Evolutionary conservation across 2,113 vertebrate genomes (phyloP).

Genomic region (Mesembrinibis cayennensis): DNA sequence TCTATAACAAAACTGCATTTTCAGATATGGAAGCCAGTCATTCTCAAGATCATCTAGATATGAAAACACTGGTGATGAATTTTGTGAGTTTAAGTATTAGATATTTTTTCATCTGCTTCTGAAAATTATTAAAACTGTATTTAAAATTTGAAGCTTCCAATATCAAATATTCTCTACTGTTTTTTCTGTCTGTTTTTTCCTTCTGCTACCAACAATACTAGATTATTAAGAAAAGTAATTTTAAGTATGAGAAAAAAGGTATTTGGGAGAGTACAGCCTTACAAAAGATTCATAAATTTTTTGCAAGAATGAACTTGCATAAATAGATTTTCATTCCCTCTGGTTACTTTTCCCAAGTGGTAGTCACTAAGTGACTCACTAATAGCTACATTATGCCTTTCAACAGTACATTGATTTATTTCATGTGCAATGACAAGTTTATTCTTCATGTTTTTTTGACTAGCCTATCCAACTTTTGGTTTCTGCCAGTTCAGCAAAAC

Average conservation of each 20-base stretch:
- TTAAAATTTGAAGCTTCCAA: not conserved
- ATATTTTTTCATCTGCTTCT: not conserved
- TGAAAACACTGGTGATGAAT: not conserved
- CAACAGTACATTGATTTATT: slow-evolving; percentile 19
- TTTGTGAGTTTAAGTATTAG: not conserved
- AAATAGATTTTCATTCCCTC: slow-evolving; percentile 13
- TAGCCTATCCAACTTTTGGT: not conserved
- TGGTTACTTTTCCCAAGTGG: not conserved
- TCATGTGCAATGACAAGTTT: not conserved
- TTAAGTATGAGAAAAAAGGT: not conserved
- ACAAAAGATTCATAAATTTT: not conserved
- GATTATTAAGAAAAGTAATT: not conserved
- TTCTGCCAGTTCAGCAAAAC: not conserved
- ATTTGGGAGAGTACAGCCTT: not conserved
- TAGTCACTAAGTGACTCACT: slow-evolving; percentile 15
- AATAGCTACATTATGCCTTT: slow-evolving; percentile 1
- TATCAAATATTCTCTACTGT: not conserved
- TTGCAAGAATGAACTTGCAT: not conserved
- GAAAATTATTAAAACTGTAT: not conserved
- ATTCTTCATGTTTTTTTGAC: not conserved
- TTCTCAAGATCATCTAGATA: not conserved
- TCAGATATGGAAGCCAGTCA: not conserved
- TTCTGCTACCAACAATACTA: not conserved
- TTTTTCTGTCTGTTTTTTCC: not conserved
- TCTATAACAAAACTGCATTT: not conserved